Conservation (phyloP, 2,113 vertebrate species). For the Charina bottae region DNA sequence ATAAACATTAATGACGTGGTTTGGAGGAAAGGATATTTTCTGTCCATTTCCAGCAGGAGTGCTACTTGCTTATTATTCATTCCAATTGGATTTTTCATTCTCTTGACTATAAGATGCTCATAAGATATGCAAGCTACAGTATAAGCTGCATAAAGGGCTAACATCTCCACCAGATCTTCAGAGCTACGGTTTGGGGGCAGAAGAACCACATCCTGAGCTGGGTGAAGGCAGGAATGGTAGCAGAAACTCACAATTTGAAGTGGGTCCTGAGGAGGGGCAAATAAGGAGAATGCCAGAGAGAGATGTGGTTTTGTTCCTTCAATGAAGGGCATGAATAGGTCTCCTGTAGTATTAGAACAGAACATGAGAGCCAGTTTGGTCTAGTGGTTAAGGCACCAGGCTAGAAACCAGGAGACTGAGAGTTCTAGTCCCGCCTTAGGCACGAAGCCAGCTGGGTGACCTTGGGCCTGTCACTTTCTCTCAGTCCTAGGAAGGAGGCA, state of each 20-base stretch:
- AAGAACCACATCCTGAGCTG: not conserved
- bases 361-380: too few species aligned
- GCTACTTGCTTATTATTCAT: not conserved
- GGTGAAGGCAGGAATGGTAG: not conserved
- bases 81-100: not conserved
- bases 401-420: too few species aligned
- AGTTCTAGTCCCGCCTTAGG: too few species aligned
- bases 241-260: not conserved
- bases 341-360: not conserved
- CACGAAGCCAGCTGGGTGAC: too few species aligned
- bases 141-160: not conserved
- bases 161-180: not conserved
- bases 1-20: not conserved
- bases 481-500: too few species aligned
- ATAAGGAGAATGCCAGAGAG: not conserved
- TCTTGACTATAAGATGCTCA: not conserved
- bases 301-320: not conserved
- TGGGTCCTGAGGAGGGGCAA: not conserved
- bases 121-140: not conserved
- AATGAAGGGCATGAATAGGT: not conserved
- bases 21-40: not conserved
- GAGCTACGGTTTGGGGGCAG: not conserved
- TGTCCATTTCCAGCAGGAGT: not conserved
- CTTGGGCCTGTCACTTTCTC: too few species aligned
- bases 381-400: too few species aligned